These are phyloP conservation scores for Scaptomyza cyrtandrae DNA, from an alignment of 2,888 invertebrate genomes.

Conservation along the genomic window DNA sequence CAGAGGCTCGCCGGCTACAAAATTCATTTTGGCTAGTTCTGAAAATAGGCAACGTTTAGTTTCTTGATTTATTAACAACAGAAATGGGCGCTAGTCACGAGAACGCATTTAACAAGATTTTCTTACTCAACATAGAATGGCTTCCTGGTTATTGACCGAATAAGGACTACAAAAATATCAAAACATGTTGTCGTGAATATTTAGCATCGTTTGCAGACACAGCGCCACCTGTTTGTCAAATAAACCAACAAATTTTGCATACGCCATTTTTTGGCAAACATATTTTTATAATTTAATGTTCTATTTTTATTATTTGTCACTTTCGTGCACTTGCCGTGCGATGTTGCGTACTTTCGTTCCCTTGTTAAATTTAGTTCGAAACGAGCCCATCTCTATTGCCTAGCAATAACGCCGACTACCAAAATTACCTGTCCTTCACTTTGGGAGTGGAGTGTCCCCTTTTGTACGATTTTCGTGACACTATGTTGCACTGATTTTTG, in stretches of 20 bases:
- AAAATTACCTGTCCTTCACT: constrained; percentile 36
- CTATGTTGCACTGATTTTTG: constrained; percentile 34
- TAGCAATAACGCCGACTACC: not conserved
- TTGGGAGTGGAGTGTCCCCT: not conserved
- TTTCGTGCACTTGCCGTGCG: not conserved
- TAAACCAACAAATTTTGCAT: not conserved
- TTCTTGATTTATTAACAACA: not conserved
- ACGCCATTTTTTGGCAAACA: not conserved
- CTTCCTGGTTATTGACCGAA: too few species aligned
- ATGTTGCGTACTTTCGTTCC: not conserved
- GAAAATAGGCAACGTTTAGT: constrained; percentile 22
- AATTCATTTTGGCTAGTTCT: constrained; percentile 73
- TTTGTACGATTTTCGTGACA: constrained; percentile 6
- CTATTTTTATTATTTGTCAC: not conserved
- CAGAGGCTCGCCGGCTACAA: constrained; percentile 88
- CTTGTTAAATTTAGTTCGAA: not conserved
- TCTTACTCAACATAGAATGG: not conserved
- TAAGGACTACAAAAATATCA: too few species aligned
- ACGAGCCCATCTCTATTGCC: constrained; percentile 26
- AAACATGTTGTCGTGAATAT: too few species aligned
- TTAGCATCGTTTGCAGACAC: too few species aligned
- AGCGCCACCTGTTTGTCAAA: not conserved
- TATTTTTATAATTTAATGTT: not conserved
- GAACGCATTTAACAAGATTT: constrained; percentile 7
- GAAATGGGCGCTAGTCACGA: constrained; percentile 27